phyloP scores from a whole-genome alignment of 2,797 vertebrate species.

The Heterohyrax brucei region DNA sequence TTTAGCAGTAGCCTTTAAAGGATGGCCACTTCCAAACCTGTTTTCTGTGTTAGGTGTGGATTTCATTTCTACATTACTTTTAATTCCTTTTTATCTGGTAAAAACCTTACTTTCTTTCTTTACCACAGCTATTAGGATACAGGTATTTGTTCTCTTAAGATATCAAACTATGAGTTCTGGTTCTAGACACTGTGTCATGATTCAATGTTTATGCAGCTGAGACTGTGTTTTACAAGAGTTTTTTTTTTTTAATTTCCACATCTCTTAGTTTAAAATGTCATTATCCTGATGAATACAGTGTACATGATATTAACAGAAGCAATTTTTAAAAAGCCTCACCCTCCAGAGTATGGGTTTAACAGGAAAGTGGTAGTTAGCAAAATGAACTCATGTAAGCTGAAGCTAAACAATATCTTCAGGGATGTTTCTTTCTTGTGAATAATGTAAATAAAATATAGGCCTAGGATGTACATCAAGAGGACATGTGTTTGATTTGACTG shows the following conservation, averaged over 20 bases:
- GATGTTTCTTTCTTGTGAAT: neutral
- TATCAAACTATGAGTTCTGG: neutral
- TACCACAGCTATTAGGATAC: too few relatives aligned
- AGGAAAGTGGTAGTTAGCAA: neutral
- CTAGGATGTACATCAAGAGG: too few relatives aligned
- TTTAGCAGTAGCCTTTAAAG: conserved; percentile 64
- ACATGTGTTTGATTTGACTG: neutral
- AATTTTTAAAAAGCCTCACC: too few relatives aligned
- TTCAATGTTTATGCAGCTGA: neutral
- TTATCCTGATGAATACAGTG: neutral
- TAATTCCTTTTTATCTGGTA: neutral
- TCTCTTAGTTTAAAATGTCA: neutral
- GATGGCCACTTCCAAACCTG: neutral
- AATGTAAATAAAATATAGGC: neutral
- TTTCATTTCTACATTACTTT: neutral
- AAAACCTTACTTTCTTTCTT: neutral
- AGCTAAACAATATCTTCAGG: neutral
- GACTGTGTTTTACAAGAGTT: neutral
- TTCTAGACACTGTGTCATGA: fast-evolving
- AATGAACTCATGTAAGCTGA: fast-evolving
- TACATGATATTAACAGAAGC: neutral
- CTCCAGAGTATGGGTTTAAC: neutral
- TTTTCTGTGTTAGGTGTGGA: neutral
- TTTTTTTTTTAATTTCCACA: neutral
- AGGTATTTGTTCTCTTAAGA: neutral